These are phyloP conservation scores for Anguilla pacifica DNA, from an alignment of 2,797 vertebrate species.

Conservation along the genomic window DNA sequence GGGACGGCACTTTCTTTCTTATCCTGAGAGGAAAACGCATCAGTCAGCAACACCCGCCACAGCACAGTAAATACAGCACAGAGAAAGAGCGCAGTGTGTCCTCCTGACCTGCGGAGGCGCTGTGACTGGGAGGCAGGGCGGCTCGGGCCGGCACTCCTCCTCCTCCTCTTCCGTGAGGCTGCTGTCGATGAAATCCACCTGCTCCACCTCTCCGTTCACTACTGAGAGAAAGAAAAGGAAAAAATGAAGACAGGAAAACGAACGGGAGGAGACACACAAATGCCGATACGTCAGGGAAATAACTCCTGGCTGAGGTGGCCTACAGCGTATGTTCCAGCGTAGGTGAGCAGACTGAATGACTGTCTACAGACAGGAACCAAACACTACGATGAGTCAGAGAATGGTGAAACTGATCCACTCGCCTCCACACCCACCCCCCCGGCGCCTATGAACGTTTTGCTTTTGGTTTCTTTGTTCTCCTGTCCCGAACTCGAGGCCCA, in stretches of 20 bases:
- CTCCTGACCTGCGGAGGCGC: conserved; percentile 57
- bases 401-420: not conserved
- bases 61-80: not conserved
- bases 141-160: conserved; percentile 55
- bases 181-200: conserved; percentile 79
- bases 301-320: too few relatives aligned
- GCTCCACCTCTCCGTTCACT: conserved; percentile 76
- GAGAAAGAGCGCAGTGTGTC: not conserved
- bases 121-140: conserved; percentile 42
- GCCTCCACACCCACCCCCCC: not conserved
- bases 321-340: not conserved
- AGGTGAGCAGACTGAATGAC: not conserved
- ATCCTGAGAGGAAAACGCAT: conserved; percentile 55
- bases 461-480: not conserved
- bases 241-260: too few relatives aligned
- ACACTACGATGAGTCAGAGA: too few relatives aligned
- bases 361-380: not conserved
- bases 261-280: not conserved
- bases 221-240: not conserved
- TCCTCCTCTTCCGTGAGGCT: conserved; percentile 76
- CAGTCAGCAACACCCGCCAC: not conserved
- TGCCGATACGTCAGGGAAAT: not conserved
- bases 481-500: not conserved
- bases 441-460: too few relatives aligned
- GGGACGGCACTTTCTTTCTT: conserved; percentile 50